These are phyloP conservation scores for Enteromius thamalakanensis DNA, from an alignment of 2,797 vertebrate genomes.

Conservation along the genomic window DNA sequence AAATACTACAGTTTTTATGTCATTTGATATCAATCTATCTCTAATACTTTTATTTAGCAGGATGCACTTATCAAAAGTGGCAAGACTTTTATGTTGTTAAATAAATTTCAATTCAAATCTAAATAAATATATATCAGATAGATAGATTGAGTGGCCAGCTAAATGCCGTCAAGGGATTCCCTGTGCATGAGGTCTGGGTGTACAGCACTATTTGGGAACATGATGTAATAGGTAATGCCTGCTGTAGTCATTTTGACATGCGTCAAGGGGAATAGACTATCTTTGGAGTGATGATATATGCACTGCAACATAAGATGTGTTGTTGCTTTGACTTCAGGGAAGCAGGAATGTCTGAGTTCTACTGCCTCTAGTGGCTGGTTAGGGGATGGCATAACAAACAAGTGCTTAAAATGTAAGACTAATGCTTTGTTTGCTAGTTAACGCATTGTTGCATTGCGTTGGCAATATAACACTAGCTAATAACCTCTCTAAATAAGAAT, in stretches of 20 bases:
- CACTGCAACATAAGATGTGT: conserved; percentile 39
- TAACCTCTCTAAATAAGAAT: neutral
- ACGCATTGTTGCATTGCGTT: neutral
- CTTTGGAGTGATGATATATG: conserved; percentile 37
- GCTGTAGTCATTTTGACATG: neutral
- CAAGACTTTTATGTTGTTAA: no score
- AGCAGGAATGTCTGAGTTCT: conserved; percentile 31
- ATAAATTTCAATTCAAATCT: no score
- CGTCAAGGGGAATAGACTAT: conserved; percentile 30
- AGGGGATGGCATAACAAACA: conserved; percentile 45
- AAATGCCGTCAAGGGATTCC: conserved; percentile 21
- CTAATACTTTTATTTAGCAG: no score
- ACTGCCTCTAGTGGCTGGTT: conserved; percentile 65
- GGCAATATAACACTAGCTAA: neutral
- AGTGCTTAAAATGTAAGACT: neutral
- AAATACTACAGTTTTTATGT: neutral
- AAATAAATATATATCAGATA: no score
- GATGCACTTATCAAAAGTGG: no score
- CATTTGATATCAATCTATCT: no score
- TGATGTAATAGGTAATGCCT: conserved; percentile 36
- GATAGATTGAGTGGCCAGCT: no score
- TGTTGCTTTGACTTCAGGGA: conserved; percentile 55
- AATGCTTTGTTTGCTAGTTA: neutral
- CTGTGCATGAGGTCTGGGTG: conserved; percentile 14
- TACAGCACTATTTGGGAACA: neutral